Evolutionary conservation across 1,140 invertebrate genomes (phyloP).

Genomic region (Ceratoteleas bidentatus): DNA sequence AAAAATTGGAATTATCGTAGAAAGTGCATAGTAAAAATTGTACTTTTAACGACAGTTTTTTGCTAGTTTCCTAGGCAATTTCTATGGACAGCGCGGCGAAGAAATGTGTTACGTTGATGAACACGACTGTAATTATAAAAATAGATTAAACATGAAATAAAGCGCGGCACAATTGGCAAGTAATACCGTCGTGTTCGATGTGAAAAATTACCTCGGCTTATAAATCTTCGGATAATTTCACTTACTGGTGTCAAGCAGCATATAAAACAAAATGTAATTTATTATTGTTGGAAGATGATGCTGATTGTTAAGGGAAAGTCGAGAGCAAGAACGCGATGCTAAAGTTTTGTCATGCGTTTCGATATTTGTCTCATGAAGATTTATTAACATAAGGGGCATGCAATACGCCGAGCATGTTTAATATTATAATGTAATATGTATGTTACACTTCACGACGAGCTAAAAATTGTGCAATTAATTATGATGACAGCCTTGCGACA

Average conservation of each 20-base stretch:
- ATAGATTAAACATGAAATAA: slow-evolving; percentile 38
- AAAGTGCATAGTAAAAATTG: slow-evolving; percentile 18
- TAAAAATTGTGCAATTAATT: slow-evolving; percentile 41
- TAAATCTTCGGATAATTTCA: slow-evolving; percentile 64
- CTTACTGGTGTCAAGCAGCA: slow-evolving; percentile 53
- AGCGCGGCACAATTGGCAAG: slow-evolving; percentile 32
- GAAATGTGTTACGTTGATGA: slow-evolving; percentile 21
- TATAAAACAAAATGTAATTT: slow-evolving; percentile 66
- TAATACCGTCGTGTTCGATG: slow-evolving; percentile 17
- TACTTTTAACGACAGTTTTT: slow-evolving; percentile 22
- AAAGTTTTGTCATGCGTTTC: slow-evolving; percentile 60
- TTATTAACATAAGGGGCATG: slow-evolving; percentile 53
- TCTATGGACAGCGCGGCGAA: slow-evolving; percentile 6
- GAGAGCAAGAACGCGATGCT: slow-evolving; percentile 65
- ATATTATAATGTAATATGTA: slow-evolving; percentile 49
- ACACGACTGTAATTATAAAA: slow-evolving; percentile 38
- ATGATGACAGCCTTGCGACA: slow-evolving; percentile 6
- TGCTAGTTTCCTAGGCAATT: slow-evolving; percentile 7
- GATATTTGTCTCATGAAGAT: slow-evolving; percentile 57
- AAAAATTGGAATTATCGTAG: not conserved
- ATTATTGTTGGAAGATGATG: slow-evolving; percentile 72
- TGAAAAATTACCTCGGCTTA: slow-evolving; percentile 50
- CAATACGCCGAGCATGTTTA: slow-evolving; percentile 42
- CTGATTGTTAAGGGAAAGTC: slow-evolving; percentile 66
- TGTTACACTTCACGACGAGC: slow-evolving; percentile 27